Conservation (phyloP, 2,888 invertebrate genomes). For the Drosophila rellima region DNA sequence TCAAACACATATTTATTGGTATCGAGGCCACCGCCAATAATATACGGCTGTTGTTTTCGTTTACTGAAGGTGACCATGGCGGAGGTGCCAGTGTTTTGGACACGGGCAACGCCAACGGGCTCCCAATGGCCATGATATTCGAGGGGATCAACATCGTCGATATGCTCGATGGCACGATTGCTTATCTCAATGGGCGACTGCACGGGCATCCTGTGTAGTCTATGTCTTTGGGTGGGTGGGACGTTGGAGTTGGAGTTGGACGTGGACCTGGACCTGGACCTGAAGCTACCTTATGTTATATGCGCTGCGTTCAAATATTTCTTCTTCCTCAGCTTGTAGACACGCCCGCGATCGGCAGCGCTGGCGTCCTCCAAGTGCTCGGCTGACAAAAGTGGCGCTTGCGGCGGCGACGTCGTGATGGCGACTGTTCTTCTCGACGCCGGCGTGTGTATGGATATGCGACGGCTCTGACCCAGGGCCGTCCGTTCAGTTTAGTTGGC, state of each 20-base stretch:
- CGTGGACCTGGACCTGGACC: conserved; percentile 2
- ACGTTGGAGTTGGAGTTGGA: not conserved
- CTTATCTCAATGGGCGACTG: conserved; percentile 86
- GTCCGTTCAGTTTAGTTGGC: conserved; percentile 26
- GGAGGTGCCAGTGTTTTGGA: conserved; percentile 85
- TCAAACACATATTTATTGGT: conserved; percentile 90
- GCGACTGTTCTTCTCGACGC: conserved; percentile 80
- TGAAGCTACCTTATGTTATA: conserved; percentile 69
- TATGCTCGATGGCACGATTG: conserved; percentile 85
- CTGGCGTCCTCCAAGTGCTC: conserved; percentile 79
- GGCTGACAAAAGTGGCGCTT: conserved; percentile 74
- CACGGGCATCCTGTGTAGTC: conserved; percentile 81
- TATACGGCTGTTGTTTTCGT: conserved; percentile 87
- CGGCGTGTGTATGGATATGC: conserved; percentile 59
- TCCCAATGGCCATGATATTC: conserved; percentile 86
- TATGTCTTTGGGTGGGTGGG: not conserved
- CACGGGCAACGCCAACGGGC: conserved; percentile 85
- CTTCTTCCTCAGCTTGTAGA: conserved; percentile 84
- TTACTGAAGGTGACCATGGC: conserved; percentile 89
- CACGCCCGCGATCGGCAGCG: conserved; percentile 83
- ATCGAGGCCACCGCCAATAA: conserved; percentile 89
- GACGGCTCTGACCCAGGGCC: conserved; percentile 55
- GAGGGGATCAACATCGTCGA: conserved; percentile 85
- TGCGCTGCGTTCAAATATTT: conserved; percentile 79
- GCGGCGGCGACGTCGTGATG: conserved; percentile 84